These are phyloP conservation scores for Marasmarcha lunaedactyla DNA, from an alignment of 2,888 invertebrate genomes.

Conservation along the genomic window DNA sequence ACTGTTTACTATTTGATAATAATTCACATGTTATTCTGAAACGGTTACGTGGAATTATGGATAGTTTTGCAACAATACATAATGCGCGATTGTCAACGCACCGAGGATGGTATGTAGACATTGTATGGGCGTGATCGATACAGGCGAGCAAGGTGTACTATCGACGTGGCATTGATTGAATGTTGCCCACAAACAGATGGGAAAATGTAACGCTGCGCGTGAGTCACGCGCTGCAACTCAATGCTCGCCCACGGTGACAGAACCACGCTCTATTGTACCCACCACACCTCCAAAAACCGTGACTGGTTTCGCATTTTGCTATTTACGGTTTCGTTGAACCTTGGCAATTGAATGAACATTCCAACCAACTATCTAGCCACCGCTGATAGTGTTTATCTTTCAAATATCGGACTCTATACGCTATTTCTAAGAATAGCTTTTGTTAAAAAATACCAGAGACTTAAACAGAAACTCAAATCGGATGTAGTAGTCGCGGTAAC, in stretches of 20 bases:
- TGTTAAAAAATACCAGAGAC: too few species aligned
- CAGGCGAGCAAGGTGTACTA: not conserved
- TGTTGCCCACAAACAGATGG: not conserved
- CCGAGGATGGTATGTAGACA: not conserved
- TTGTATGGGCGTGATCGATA: not conserved
- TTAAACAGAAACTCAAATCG: too few species aligned
- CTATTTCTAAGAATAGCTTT: too few species aligned
- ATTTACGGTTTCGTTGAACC: not conserved
- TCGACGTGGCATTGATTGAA: not conserved
- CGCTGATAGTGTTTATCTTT: too few species aligned
- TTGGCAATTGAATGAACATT: not conserved
- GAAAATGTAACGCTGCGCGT: not conserved
- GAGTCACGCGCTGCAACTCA: not conserved
- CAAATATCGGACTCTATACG: not conserved
- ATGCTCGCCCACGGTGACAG: not conserved
- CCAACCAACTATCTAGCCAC: too few species aligned
- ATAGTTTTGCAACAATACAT: not conserved
- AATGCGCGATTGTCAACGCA: not conserved
- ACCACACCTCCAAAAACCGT: conserved; percentile 1
- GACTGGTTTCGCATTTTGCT: not conserved
- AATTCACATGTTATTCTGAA: not conserved
- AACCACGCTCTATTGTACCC: not conserved
- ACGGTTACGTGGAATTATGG: not conserved
- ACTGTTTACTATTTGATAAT: not conserved
- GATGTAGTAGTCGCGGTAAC: too few species aligned